phyloP scores from a whole-genome alignment of 1,140 invertebrate species.

The Pararge aegeria region DNA sequence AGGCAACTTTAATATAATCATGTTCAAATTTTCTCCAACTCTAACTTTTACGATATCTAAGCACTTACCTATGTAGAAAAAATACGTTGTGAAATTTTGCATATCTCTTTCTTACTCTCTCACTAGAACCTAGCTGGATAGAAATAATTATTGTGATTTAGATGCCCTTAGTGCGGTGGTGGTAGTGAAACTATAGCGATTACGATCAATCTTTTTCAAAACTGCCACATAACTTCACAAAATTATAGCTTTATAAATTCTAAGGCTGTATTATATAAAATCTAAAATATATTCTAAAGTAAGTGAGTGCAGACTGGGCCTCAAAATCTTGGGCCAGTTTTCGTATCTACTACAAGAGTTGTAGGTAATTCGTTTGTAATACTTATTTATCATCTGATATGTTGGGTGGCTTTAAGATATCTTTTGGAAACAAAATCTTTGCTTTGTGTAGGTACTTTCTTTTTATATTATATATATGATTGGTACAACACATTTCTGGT shows the following conservation, averaged over 20 bases:
- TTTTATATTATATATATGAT: no score
- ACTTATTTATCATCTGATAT: no score
- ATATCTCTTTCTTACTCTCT: conserved; percentile 63
- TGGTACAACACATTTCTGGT: no score
- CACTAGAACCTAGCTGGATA: conserved; percentile 59
- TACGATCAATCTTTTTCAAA: conserved; percentile 18
- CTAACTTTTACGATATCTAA: conserved; percentile 15
- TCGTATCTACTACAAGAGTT: no score
- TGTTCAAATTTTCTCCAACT: background rate
- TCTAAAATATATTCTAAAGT: no score
- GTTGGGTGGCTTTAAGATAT: no score
- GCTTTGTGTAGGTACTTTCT: no score
- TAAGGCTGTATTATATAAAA: conserved; percentile 13
- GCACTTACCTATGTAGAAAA: background rate
- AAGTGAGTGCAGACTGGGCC: no score
- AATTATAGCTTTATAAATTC: conserved; percentile 12
- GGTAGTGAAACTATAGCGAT: conserved; percentile 28
- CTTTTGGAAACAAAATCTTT: no score
- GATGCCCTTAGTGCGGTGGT: conserved; percentile 68
- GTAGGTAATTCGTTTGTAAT: no score
- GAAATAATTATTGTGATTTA: conserved; percentile 71
- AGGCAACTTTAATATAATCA: no score
- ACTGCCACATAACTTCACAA: conserved; percentile 53
- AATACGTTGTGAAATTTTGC: conserved; percentile 68
- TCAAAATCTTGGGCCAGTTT: no score